Conservation (phyloP, 2,797 vertebrate species). For the Gymnodraco acuticeps region DNA sequence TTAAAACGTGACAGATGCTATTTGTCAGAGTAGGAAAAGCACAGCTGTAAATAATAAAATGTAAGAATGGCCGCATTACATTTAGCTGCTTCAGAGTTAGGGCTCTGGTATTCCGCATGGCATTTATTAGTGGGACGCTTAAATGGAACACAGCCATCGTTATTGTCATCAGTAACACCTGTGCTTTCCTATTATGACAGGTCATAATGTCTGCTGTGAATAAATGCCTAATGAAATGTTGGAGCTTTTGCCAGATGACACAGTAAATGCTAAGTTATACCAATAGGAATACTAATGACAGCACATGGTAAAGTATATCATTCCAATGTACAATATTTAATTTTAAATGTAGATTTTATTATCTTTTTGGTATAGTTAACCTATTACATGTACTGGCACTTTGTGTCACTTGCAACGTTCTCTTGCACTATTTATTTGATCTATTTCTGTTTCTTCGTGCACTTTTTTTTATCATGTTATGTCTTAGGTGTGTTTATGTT, state of each 20-base stretch:
- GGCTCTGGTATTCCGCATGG: neutral
- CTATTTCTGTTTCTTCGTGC: too few species aligned
- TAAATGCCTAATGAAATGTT: constrained; percentile 15
- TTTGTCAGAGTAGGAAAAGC: neutral
- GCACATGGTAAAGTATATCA: too few species aligned
- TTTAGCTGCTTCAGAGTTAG: constrained; percentile 2
- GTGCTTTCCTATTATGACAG: neutral
- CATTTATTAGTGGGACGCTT: neutral
- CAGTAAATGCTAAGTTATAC: neutral
- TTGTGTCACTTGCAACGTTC: too few species aligned
- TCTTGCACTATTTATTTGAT: too few species aligned
- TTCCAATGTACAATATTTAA: too few species aligned
- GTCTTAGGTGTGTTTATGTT: too few species aligned
- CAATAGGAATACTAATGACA: neutral
- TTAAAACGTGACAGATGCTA: neutral
- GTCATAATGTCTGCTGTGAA: neutral
- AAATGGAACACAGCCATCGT: neutral
- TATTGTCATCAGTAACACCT: neutral
- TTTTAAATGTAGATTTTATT: too few species aligned
- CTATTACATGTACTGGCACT: too few species aligned
- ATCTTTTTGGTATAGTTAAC: too few species aligned
- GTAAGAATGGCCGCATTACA: neutral
- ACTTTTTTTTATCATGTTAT: too few species aligned
- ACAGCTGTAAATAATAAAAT: constrained; percentile 4
- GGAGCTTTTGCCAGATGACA: neutral